phyloP scores from a whole-genome alignment of 1,140 invertebrate genomes.

The Scaptomyza montana region DNA sequence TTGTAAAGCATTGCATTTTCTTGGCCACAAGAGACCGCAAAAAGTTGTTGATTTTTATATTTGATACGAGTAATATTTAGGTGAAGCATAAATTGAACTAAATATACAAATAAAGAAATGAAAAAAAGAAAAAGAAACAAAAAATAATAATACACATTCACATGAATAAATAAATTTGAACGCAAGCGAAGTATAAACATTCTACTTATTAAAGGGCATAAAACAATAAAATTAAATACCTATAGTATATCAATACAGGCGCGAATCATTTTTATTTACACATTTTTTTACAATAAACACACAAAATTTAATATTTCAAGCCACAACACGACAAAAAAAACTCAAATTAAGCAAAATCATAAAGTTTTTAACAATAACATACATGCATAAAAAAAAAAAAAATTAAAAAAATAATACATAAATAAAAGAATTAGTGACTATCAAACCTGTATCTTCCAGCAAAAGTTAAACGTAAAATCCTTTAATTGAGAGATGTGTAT shows the following conservation, averaged over 20 bases:
- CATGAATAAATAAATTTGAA: slow-evolving; percentile 56
- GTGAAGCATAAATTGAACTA: slow-evolving; percentile 80
- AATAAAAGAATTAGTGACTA: slow-evolving; percentile 83
- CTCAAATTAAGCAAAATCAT: slow-evolving; percentile 41
- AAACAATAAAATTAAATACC: slow-evolving; percentile 76
- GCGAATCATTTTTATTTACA: slow-evolving; percentile 76
- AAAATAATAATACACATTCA: slow-evolving; percentile 58
- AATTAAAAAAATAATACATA: slow-evolving; percentile 60
- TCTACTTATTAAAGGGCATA: slow-evolving; percentile 67
- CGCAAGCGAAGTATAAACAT: slow-evolving; percentile 49
- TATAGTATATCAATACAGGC: slow-evolving; percentile 53
- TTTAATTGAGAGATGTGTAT: slow-evolving; percentile 71
- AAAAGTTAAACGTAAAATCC: slow-evolving; percentile 75
- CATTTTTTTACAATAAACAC: slow-evolving; percentile 76
- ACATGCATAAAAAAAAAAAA: slow-evolving; percentile 29
- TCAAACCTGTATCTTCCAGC: slow-evolving; percentile 84
- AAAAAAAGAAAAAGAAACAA: slow-evolving; percentile 38
- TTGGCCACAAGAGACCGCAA: slow-evolving; percentile 70
- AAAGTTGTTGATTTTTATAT: slow-evolving; percentile 84
- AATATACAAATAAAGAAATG: slow-evolving; percentile 71
- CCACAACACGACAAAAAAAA: background rate
- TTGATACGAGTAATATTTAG: slow-evolving; percentile 84
- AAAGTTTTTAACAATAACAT: slow-evolving; percentile 57
- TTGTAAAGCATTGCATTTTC: slow-evolving; percentile 68
- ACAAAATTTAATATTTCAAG: slow-evolving; percentile 33